Base-by-base conservation (phyloP, 2,888 invertebrate species). In the Pasiphila rectangulata region DNA sequence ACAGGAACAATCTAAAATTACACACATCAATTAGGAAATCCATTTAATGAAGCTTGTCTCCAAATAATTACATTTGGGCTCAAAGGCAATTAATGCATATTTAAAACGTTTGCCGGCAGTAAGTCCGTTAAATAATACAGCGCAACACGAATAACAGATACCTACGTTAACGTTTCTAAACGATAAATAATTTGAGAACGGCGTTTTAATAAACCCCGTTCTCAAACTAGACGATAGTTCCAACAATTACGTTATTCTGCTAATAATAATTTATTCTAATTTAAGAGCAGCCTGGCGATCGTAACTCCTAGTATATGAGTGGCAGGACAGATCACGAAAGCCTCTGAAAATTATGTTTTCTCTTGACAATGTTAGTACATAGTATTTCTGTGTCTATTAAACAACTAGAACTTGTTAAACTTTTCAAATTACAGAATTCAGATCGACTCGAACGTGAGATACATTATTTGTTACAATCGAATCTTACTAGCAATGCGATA, bases 131-230 rank as follows among this genome's bases (percentile, higher is more conserved):
- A 58, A 58, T 56, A 60, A 60, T 60, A 50, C 36, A 54, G 49
- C 25, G 49, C 40, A 53, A 34, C 35, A 44, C 41, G 36, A 32
- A 27, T 48, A 40, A 44, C 32, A 6, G 2, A 29, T 19, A 51
- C 39, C 47, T 42, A 36, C 39, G 15, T 39, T 41, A 38, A 54
- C 40, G 17, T 25, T 38, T 20, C 40, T 43, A 34, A 46, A 23
- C 39, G 15, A 57, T 63, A 57, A 61, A 61, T 64, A 61, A 65
- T 61, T 59, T 51, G 23, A 36, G 46, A 61, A 63, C n/a, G n/a
- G n/a, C n/a, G n/a, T n/a, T n/a, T 59, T 59, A 52, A 57, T 57
- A n/a, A n/a, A n/a, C n/a, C n/a, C 54, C 54, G 41, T 41, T 32
- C 53, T 53, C 51, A 51, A 56, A 50, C 46, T 40, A 49, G 50